Conservation (phyloP, 2,888 invertebrate genomes). For the Nymphalis polychloros region DNA sequence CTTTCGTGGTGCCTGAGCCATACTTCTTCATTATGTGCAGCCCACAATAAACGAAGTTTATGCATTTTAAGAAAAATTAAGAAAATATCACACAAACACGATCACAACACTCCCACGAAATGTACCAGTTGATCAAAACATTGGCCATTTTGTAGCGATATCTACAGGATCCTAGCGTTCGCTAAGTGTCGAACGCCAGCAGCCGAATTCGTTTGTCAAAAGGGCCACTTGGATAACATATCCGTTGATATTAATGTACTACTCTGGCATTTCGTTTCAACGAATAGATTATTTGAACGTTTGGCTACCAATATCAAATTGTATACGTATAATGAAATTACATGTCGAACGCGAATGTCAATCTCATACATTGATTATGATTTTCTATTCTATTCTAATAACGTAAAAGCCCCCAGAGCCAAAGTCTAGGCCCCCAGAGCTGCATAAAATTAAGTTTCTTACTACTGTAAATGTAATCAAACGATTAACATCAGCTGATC, state of each 20-base stretch:
- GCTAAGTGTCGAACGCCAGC: background rate
- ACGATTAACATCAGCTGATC: too few species aligned
- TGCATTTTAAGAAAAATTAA: too few species aligned
- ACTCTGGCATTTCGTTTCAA: background rate
- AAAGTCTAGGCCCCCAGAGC: background rate
- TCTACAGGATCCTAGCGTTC: background rate
- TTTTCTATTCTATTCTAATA: background rate
- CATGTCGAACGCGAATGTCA: background rate
- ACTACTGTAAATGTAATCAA: too few species aligned
- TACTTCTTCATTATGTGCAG: too few species aligned
- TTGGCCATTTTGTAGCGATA: background rate
- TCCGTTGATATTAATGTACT: background rate
- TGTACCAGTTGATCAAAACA: background rate
- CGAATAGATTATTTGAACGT: background rate
- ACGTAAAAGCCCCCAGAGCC: background rate
- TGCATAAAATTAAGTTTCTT: too few species aligned
- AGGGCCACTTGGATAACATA: background rate
- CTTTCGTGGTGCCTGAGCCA: too few species aligned
- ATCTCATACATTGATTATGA: background rate
- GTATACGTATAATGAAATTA: background rate
- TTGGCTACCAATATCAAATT: background rate
- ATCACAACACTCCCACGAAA: too few species aligned
- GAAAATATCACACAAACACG: too few species aligned
- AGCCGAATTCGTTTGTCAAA: background rate
- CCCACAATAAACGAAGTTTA: too few species aligned